These are phyloP conservation scores for Alectura lathami DNA, from an alignment of 2,113 vertebrate genomes.

Conservation along the genomic window DNA sequence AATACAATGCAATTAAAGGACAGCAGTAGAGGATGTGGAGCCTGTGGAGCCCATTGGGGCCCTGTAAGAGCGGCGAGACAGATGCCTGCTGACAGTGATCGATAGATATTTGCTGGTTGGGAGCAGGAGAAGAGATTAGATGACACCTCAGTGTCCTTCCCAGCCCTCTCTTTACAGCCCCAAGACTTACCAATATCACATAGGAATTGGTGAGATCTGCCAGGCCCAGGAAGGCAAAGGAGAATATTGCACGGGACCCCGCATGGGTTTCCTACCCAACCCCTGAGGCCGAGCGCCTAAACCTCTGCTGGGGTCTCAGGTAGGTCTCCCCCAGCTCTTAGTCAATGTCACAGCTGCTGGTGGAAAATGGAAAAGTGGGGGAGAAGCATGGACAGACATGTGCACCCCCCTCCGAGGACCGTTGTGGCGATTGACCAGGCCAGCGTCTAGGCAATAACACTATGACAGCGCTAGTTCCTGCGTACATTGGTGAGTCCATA, in stretches of 20 bases:
- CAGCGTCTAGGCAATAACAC: neutral
- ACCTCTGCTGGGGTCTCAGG: neutral
- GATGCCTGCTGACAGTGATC: neutral
- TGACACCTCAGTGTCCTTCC: neutral
- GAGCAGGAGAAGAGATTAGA: neutral
- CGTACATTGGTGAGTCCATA: neutral
- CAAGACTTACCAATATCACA: neutral
- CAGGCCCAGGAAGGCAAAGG: neutral
- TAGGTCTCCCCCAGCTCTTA: neutral
- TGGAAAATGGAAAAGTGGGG: neutral
- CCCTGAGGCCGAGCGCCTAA: neutral
- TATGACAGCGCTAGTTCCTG: neutral
- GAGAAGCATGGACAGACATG: neutral
- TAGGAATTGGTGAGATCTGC: neutral
- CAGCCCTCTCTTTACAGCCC: neutral
- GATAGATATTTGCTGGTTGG: neutral
- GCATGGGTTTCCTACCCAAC: neutral
- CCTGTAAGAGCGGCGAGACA: neutral
- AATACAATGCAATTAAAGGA: neutral
- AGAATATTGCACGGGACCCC: neutral
- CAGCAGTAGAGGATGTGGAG: accelerated
- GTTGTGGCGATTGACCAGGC: neutral
- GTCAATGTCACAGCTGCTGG: neutral
- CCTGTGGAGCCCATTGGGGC: neutral
- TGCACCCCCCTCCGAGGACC: neutral